Evolutionary conservation across 2,888 invertebrate species (phyloP).

Genomic region (Tubulanus polymorphus): DNA sequence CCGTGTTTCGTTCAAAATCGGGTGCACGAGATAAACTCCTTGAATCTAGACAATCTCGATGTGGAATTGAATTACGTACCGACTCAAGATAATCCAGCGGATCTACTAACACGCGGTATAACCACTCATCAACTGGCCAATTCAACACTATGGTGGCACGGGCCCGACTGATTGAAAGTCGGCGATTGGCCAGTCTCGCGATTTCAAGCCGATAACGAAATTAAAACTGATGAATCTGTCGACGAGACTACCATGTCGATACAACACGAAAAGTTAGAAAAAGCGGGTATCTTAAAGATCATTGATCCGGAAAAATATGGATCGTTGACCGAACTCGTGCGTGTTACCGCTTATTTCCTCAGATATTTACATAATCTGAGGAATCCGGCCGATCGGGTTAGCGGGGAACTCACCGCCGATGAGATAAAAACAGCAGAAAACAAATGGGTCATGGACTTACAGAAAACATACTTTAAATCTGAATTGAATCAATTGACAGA

Average conservation of each 20-base stretch:
- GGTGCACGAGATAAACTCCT: conserved; percentile 22
- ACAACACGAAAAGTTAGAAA: too few relatives aligned
- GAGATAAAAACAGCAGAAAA: neutral
- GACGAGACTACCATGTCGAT: too few relatives aligned
- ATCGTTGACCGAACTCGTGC: neutral
- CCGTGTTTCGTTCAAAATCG: conserved; percentile 27
- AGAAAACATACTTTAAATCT: neutral
- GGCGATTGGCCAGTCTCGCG: too few relatives aligned
- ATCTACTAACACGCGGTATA: conserved; percentile 28
- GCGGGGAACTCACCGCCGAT: neutral
- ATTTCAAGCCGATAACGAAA: too few relatives aligned
- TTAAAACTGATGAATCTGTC: too few relatives aligned
- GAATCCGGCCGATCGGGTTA: neutral
- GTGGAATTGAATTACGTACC: conserved; percentile 27
- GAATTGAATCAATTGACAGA: neutral
- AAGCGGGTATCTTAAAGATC: too few relatives aligned
- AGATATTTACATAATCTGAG: neutral
- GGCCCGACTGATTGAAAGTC: conserved; percentile 20
- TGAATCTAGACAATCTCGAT: conserved; percentile 4
- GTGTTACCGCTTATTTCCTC: neutral
- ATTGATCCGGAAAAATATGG: neutral
- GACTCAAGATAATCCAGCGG: conserved; percentile 32
- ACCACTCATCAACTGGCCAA: conserved; percentile 10
- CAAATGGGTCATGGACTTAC: neutral
- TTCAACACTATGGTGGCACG: conserved; percentile 25